phyloP scores from a whole-genome alignment of 1,140 invertebrate genomes.

The Trichonephila clavata region DNA sequence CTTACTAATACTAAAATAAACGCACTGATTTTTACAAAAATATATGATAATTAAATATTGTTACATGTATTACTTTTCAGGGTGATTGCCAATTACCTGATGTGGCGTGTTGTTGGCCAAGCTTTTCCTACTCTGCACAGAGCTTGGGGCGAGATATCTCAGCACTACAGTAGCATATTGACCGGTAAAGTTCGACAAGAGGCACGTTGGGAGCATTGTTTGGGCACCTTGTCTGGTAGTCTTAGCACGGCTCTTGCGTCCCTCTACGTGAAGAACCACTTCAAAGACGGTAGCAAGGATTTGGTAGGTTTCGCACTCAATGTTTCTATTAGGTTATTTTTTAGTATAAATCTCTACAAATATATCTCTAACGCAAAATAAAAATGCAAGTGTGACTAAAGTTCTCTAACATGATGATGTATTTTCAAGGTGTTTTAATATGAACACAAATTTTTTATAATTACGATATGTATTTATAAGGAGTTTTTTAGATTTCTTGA shows the following conservation, averaged over 20 bases:
- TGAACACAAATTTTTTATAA: too few relatives aligned
- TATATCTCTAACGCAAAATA: too few relatives aligned
- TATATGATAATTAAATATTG: too few relatives aligned
- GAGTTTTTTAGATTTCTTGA: too few relatives aligned
- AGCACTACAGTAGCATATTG: constrained; percentile 87
- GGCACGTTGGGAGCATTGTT: constrained; percentile 79
- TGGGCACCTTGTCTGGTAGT: constrained; percentile 79
- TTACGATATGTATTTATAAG: too few relatives aligned
- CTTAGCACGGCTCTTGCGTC: constrained; percentile 82
- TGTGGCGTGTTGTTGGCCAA: constrained; percentile 89
- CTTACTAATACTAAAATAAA: too few relatives aligned
- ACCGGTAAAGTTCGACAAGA: constrained; percentile 85
- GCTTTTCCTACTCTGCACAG: constrained; percentile 89
- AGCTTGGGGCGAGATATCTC: constrained; percentile 86
- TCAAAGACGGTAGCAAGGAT: constrained; percentile 82
- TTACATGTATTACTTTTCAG: constrained; percentile 78
- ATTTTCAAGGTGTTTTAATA: too few relatives aligned
- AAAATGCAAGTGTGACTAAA: too few relatives aligned
- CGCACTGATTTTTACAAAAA: too few relatives aligned
- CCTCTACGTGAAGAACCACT: constrained; percentile 82
- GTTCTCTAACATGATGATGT: too few relatives aligned
- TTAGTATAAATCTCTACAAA: too few relatives aligned
- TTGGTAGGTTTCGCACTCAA: constrained; percentile 57
- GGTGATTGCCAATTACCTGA: constrained; percentile 89
- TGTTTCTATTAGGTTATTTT: too few relatives aligned